A percentile compares a stretch with the other conserved stretches of the same genome.
Conservation (phyloP, 2,113 vertebrate species). For the Eulemur rufifrons region DNA sequence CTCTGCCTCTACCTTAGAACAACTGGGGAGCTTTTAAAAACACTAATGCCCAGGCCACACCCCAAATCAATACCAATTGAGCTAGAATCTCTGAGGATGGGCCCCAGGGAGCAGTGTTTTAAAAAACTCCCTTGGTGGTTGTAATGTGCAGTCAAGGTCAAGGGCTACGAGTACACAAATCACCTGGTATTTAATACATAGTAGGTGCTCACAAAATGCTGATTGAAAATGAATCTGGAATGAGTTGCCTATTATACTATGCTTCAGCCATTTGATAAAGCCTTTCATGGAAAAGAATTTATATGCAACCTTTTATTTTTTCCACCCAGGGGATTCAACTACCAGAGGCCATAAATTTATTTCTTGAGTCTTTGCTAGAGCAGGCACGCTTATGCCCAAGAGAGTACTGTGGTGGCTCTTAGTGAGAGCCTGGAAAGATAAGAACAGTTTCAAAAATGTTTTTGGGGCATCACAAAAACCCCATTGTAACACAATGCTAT, state of each 20-base stretch:
- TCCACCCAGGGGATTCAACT: not conserved
- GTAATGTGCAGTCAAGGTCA: not conserved
- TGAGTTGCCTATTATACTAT: not conserved
- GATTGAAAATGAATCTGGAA: not conserved
- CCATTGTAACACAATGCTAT: conserved; percentile 74
- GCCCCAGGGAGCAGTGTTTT: not conserved
- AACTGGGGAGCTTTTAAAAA: not conserved
- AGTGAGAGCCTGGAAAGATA: conserved; percentile 71
- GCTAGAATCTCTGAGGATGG: too few species aligned
- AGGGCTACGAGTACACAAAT: not conserved
- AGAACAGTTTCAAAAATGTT: conserved; percentile 76
- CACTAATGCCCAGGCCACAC: not conserved
- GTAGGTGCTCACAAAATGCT: not conserved
- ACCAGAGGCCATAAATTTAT: conserved; percentile 48
- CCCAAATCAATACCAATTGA: not conserved
- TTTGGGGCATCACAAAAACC: conserved; percentile 75
- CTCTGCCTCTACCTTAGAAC: not conserved
- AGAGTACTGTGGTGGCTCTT: conserved; percentile 56
- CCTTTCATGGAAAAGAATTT: conserved; percentile 40
- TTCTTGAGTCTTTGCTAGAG: conserved; percentile 37
- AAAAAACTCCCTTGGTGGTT: not conserved
- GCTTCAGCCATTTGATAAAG: not conserved
- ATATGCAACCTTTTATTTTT: conserved; percentile 30
- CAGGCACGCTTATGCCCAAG: conserved; percentile 1
- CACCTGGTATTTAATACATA: too few species aligned